Percentiles rank a stretch among this genome's conserved stretches.
Evolutionary conservation across 2,888 invertebrate species (phyloP).

Genomic region (Himalopsyche anomala): DNA sequence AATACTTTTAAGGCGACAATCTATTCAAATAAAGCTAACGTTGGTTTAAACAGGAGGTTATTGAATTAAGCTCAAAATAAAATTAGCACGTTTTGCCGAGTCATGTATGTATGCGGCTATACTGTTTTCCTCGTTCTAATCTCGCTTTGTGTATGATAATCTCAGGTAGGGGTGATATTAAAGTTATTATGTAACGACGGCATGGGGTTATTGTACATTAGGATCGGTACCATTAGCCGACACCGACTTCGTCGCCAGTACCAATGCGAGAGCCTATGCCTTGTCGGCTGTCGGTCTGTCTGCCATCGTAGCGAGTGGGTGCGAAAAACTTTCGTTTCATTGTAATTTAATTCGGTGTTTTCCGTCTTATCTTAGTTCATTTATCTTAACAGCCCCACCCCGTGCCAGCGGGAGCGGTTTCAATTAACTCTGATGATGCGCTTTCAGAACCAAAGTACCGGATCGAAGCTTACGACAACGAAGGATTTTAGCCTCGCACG

Average conservation of each 20-base stretch:
- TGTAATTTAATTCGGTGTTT: conserved; percentile 66
- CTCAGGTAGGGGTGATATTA: not conserved
- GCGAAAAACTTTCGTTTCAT: conserved; percentile 64
- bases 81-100: too few relatives aligned
- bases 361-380: conserved; percentile 64
- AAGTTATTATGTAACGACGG: not conserved
- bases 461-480: conserved; percentile 20
- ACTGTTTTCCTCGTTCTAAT: not conserved
- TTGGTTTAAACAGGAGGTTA: too few relatives aligned
- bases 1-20: too few relatives aligned
- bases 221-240: not conserved
- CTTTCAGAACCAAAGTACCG: conserved; percentile 41
- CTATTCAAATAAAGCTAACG: too few relatives aligned
- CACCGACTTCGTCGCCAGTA: not conserved
- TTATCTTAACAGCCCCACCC: conserved; percentile 63
- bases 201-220: not conserved
- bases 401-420: conserved; percentile 55
- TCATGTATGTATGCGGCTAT: not conserved
- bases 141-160: not conserved
- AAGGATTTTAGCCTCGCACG: not conserved
- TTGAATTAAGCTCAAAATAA: too few relatives aligned
- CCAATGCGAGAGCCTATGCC: not conserved
- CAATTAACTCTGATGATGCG: conserved; percentile 61
- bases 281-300: not conserved
- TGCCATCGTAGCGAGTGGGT: conserved; percentile 33